Evolutionary conservation across 2,888 invertebrate genomes (phyloP), one percentile per base, ranked within the genome.

Genomic region (Dasysyrphus tricinctus): DNA sequence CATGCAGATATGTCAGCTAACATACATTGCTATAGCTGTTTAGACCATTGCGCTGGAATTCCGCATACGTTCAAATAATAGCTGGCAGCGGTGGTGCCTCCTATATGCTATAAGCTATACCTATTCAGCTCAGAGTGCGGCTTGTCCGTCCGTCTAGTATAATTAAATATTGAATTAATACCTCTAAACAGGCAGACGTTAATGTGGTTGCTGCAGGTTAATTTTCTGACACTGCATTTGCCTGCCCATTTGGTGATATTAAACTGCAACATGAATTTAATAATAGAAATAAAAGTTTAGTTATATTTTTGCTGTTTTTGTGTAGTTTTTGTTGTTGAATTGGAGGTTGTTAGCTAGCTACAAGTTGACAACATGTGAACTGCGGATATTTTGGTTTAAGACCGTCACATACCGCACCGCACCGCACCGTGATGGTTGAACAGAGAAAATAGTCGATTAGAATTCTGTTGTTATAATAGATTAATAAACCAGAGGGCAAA

Each of bases 131-230:
- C 59, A 42, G 14, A 61, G 61, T 61, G 19, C 19, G 61, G 37
- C 16, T 39, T 69, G 54, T 69, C 54, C 67, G 12, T 51, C 19
- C 65, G 65, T 69, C 24, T 34, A 67, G 19, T 54, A 73, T 85
- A 85, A 85, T 85, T 80, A 85, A 85, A 80, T 85, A 85, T 85
- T 85, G 76, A 85, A 85, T 73, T 80, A 80, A 85, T 85, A 67
- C 76, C 49, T 80, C 84, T 67, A 80, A 80, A 67, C 72, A 72
- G 65, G 80, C 34, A n/a, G 73, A 76, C 57, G 42, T 65, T 69
- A 67, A 74, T 74, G 54, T 63, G 54, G 44, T 37, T 11, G 72
- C 69, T 75, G 83, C 74, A 79, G 80, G 80, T 80, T 75, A 75
- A 57, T 69, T 70, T 63, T 63, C 44, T 69, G 54, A 37, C 54